Conservation (phyloP, 2,113 vertebrate genomes). For the Pangasianodon hypophthalmus region DNA sequence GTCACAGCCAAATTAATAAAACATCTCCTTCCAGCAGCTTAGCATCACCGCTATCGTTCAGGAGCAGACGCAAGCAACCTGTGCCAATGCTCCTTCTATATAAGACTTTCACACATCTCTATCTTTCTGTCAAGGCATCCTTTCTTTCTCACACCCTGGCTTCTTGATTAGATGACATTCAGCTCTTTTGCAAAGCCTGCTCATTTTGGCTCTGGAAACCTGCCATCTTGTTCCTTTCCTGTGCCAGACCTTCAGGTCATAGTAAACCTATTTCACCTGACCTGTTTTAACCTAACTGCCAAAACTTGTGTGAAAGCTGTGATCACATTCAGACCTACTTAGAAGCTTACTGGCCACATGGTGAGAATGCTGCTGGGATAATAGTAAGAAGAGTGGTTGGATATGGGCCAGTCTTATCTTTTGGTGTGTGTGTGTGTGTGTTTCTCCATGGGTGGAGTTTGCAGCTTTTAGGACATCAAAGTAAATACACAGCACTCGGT, state of each 20-base stretch:
- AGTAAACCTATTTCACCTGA: constrained; percentile 55
- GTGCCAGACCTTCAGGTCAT: constrained; percentile 66
- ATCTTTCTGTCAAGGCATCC: not conserved
- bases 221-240: constrained; percentile 58
- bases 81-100: not conserved
- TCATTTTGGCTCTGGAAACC: constrained; percentile 61
- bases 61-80: not conserved
- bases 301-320: constrained; percentile 46
- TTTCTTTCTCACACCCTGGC: not conserved
- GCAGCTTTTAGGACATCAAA: constrained; percentile 42
- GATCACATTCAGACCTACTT: constrained; percentile 45
- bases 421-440: constrained; percentile 12
- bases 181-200: constrained; percentile 31
- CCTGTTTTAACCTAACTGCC: constrained; percentile 63
- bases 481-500: constrained; percentile 3
- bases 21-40: constrained; percentile 26
- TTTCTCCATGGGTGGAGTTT: constrained; percentile 29
- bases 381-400: constrained; percentile 11
- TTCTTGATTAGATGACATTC: not conserved
- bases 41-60: constrained; percentile 5
- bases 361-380: constrained; percentile 38
- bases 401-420: constrained; percentile 11
- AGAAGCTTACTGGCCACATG: constrained; percentile 43
- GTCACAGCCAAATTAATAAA: constrained; percentile 45
- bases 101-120: not conserved